Conservation (phyloP, 2,113 vertebrate genomes). For the Microtus ochrogaster region DNA sequence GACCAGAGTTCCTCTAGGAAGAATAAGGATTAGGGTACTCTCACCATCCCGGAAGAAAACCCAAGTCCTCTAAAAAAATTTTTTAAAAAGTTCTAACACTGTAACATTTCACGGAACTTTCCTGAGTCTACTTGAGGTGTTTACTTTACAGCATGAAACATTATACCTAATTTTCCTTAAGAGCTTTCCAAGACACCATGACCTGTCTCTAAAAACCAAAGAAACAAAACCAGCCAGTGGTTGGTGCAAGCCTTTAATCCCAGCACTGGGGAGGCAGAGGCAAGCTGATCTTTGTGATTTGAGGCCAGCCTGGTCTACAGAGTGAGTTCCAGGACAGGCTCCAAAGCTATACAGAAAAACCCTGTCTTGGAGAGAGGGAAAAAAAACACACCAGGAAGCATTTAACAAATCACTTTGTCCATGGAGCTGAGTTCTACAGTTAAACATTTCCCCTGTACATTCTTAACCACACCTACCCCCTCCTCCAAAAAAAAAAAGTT, state of each 20-base stretch:
- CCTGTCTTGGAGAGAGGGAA: too few relatives aligned
- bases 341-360: too few relatives aligned
- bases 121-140: constrained; percentile 60
- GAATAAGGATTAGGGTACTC: background rate
- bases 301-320: too few relatives aligned
- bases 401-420: constrained; percentile 34
- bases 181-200: constrained; percentile 70
- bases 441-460: constrained; percentile 58
- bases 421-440: constrained; percentile 56
- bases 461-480: background rate
- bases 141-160: constrained; percentile 67
- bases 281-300: too few relatives aligned
- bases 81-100: too few relatives aligned
- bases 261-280: too few relatives aligned
- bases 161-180: constrained; percentile 61
- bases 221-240: too few relatives aligned
- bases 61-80: background rate
- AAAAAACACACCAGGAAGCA: constrained; percentile 56
- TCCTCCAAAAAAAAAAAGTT: constrained; percentile 12
- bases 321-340: too few relatives aligned
- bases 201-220: background rate
- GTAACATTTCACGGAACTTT: constrained; percentile 39
- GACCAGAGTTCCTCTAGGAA: background rate
- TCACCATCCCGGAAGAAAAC: background rate
- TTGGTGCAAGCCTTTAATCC: too few relatives aligned